Evolutionary conservation across 2,888 invertebrate genomes (phyloP), one percentile per base, ranked within the genome.

Genomic region (Caenorhabditis sp.): DNA sequence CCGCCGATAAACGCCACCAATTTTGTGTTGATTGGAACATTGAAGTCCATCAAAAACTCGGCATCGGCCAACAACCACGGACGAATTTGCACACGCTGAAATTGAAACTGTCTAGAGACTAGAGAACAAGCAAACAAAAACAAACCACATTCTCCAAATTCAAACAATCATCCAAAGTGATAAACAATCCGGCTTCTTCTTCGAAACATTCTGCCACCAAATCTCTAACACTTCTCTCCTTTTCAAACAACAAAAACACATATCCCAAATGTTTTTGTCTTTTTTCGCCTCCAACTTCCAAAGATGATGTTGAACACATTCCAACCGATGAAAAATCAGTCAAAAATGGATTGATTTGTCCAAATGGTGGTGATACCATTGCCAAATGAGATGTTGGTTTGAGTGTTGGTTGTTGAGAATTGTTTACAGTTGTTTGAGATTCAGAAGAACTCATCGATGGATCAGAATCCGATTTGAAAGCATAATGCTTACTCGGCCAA

Each of bases 1-100:
- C 97, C 97, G 6, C 99, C 99, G 57, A 99, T 97, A 90, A 99
- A 99, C 63, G 99, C 97, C 0, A 97, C 97, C 91, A 97, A 96
- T 80, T 97, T 91, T 43, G 97, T 97, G 89, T 99, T 97, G 68
- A 97, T 91, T 23, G 97, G 95, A 93, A 97, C 95, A 84, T 95
- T 94, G 23, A 95, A 96, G 90, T 97, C 96, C 58, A 79, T 80
- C 58, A 85, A 69, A 69, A 82, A 85, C 62, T 83, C 83, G 54
- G 78, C 78, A 66, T 86, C 85, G 21, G 79, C 76, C 26, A 86
- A 77, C 24, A 74, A 68, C 86, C 86, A 86, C 10, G 86, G 84
- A 26, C 86, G 83, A 53, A 86, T 81, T 72, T 85, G 82, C 3
- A 84, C 76, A 54, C 73, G 68, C 55, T 43, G 43, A 17, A 43